A percentile compares a stretch with the other conserved stretches of the same genome.
Conservation (phyloP, 92 coral and sea anemone genomes). For the Palythoa grandiflora region DNA sequence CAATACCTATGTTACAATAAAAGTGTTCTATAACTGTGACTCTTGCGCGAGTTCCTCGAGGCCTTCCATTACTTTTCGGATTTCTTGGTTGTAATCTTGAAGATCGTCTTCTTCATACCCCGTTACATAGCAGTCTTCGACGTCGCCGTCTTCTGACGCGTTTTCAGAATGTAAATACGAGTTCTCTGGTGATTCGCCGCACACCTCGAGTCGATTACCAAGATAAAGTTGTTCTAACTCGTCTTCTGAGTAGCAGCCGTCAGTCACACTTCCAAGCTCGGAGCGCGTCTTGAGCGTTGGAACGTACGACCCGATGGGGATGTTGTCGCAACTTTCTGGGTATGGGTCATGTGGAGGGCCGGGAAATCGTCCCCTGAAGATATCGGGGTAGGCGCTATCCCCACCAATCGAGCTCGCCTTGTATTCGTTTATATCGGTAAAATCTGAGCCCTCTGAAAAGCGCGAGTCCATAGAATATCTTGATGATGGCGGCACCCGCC, state of each 20-base stretch:
- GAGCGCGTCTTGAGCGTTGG: slow-evolving; percentile 81
- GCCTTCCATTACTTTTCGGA: slow-evolving; percentile 81
- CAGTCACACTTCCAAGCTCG: slow-evolving; percentile 86
- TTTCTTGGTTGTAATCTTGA: slow-evolving; percentile 70
- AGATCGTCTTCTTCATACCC: slow-evolving; percentile 51
- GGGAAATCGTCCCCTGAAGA: slow-evolving; percentile 84
- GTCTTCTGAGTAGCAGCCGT: slow-evolving; percentile 83
- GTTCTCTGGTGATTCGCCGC: slow-evolving; percentile 93
- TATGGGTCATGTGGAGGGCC: slow-evolving; percentile 90
- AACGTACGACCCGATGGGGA: slow-evolving; percentile 85
- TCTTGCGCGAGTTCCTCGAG: slow-evolving; percentile 81
- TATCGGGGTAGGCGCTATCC: slow-evolving; percentile 71
- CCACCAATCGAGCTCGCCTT: slow-evolving; percentile 60
- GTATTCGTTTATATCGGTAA: slow-evolving; percentile 76
- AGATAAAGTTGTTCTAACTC: slow-evolving; percentile 85
- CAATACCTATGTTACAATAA: not conserved
- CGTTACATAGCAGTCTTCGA: slow-evolving; percentile 35
- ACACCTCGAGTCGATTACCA: slow-evolving; percentile 90
- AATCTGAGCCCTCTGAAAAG: slow-evolving; percentile 80
- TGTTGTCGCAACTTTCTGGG: slow-evolving; percentile 84
- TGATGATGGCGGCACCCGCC: slow-evolving; percentile 70
- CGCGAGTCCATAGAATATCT: slow-evolving; percentile 89
- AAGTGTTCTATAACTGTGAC: slow-evolving; percentile 73
- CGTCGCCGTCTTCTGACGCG: slow-evolving; percentile 79
- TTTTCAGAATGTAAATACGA: slow-evolving; percentile 87